A percentile compares a stretch with the other conserved stretches of the same genome.
Evolutionary conservation across 1,140 invertebrate genomes (phyloP).

Genomic region (Venturia canescens): DNA sequence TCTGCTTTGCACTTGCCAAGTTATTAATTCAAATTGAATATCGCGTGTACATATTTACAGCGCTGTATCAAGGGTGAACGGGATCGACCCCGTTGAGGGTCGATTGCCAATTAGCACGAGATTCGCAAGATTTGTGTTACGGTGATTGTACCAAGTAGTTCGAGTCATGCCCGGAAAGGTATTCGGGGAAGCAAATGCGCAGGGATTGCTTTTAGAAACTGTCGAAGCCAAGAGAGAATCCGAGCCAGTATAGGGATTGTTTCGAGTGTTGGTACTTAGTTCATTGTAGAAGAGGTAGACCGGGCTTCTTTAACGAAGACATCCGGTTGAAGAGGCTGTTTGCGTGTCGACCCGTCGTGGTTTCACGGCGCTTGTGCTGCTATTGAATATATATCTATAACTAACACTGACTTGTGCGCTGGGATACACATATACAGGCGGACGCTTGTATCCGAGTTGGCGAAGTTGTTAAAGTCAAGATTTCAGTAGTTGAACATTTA

Average conservation of each 20-base stretch:
- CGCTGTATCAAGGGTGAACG: background rate
- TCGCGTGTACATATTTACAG: background rate
- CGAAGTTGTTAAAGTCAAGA: background rate
- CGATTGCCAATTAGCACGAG: constrained; percentile 45
- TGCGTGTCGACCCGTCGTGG: constrained; percentile 14
- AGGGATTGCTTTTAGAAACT: constrained; percentile 9
- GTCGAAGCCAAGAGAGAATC: background rate
- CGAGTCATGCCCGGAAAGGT: constrained; percentile 2
- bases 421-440: background rate
- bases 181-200: background rate
- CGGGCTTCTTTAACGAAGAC: constrained; percentile 31
- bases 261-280: constrained; percentile 3
- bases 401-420: background rate
- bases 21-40: background rate
- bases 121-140: constrained; percentile 44
- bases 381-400: background rate
- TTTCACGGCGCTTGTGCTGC: background rate
- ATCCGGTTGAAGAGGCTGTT: constrained; percentile 30
- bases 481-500: background rate
- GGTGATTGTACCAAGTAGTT: constrained; percentile 2
- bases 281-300: constrained; percentile 13
- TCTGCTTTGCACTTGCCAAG: background rate
- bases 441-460: background rate
- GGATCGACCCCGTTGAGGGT: background rate
- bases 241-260: constrained; percentile 9